phyloP scores from a whole-genome alignment of 2,888 invertebrate genomes.

The Gandaritis pyraliata region DNA sequence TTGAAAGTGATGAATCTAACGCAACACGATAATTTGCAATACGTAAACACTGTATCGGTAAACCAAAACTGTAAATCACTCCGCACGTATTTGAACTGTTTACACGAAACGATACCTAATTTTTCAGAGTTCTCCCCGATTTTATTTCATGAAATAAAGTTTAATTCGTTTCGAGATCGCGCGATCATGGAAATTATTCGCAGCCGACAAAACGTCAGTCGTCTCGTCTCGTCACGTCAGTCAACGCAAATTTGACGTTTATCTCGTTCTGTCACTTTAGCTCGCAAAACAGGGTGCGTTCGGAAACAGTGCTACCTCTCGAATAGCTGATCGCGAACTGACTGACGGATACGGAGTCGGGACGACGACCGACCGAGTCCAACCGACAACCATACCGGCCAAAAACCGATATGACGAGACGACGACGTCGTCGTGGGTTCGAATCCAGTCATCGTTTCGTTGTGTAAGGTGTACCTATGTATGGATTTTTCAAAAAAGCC shows the following conservation, averaged over 20 bases:
- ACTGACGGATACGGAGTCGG: slow-evolving; percentile 28
- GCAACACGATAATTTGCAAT: slow-evolving; percentile 15
- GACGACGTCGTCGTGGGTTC: too few species aligned
- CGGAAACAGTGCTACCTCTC: slow-evolving; percentile 54
- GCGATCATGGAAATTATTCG: too few species aligned
- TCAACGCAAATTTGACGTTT: too few species aligned
- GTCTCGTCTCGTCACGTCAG: not conserved
- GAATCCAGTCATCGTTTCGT: too few species aligned
- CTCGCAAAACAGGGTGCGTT: slow-evolving; percentile 46
- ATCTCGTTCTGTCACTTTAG: too few species aligned
- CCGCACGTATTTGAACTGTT: slow-evolving; percentile 8
- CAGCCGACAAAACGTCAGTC: slow-evolving; percentile 14
- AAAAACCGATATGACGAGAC: too few species aligned
- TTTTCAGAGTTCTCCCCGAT: slow-evolving; percentile 21
- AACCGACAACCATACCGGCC: too few species aligned
- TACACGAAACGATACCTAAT: slow-evolving; percentile 8
- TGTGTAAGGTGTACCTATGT: too few species aligned
- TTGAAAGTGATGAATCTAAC: slow-evolving; percentile 1
- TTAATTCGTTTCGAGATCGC: slow-evolving; percentile 18
- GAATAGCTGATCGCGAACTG: slow-evolving; percentile 66
- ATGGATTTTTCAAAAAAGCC: too few species aligned
- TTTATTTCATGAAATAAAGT: slow-evolving; percentile 24
- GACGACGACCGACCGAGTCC: too few species aligned
- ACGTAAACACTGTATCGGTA: slow-evolving; percentile 36
- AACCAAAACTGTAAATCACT: slow-evolving; percentile 39